Evolutionary conservation across 2,797 vertebrate genomes (phyloP), one percentile per base, ranked within the genome.

Genomic region (Morus bassanus): DNA sequence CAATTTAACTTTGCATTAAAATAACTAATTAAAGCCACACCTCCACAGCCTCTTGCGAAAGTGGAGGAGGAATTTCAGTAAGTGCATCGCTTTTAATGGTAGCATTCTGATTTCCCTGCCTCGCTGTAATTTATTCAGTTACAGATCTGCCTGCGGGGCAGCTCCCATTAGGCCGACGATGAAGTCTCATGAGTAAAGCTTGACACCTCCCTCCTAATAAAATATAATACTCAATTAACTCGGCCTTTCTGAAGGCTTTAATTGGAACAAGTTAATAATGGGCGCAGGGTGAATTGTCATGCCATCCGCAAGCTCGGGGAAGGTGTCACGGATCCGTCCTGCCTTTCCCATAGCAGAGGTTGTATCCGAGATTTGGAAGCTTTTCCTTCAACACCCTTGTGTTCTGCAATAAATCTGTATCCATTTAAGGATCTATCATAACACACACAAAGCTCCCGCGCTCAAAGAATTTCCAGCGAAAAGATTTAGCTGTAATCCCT

Each of bases 181-280:
- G 97, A 97, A 96, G 96, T 95, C 94, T 96, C 95, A 89, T 95
- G 95, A 95, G 92, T 91, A 97, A 96, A 95, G 94, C 93, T 78
- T 91, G 96, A 96, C 95, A 97, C 96, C 96, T 97, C 97, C 96
- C 96, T 96, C 93, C 95, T 97, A 95, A 93, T 96, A 97, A 97
- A 97, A 95, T 88, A 88, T 93, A 97, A 94, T 96, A 95, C 96
- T 96, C 96, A 95, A 95, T 97, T 97, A 95, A 94, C 93, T 96
- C 91, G 92, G 94, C 94, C 95, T 96, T 95, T 95, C 95, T 89
- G 90, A 96, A 96, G 96, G 94, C 82, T 93, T 96, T 96, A 97
- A 96, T 98, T 95, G 95, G 96, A 97, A 96, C 93, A 92, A 93
- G 92, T 92, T 95, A 95, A 96, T 96, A 95, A 96, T 93, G 96